These are phyloP conservation scores for Drosophila yakuba DNA, from an alignment of 1,140 invertebrate species.

Conservation along the genomic window DNA sequence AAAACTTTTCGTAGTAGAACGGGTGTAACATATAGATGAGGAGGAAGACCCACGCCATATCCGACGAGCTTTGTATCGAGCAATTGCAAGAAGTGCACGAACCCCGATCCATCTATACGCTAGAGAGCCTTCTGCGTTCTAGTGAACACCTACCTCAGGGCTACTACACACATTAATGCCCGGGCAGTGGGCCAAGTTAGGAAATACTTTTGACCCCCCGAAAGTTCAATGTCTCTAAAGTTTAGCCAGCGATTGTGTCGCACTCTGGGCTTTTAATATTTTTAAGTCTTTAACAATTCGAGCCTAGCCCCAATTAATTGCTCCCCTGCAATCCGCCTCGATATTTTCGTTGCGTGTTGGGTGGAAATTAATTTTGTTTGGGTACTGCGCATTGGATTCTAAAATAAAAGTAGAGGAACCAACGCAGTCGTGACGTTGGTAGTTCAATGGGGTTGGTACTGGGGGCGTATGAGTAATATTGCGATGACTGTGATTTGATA, in stretches of 20 bases:
- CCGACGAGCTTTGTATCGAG: too few relatives aligned
- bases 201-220: slow-evolving; percentile 20
- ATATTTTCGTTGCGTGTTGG: slow-evolving; percentile 36
- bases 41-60: too few relatives aligned
- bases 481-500: slow-evolving; percentile 36
- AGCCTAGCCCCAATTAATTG: slow-evolving; percentile 20
- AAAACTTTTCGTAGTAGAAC: too few relatives aligned
- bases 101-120: too few relatives aligned
- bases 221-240: slow-evolving; percentile 45
- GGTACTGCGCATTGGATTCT: slow-evolving; percentile 44
- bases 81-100: too few relatives aligned
- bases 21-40: too few relatives aligned
- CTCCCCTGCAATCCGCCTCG: slow-evolving; percentile 1
- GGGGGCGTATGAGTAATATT: slow-evolving; percentile 56
- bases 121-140: too few relatives aligned
- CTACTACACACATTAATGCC: slow-evolving; percentile 22
- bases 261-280: slow-evolving; percentile 19
- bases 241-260: slow-evolving; percentile 33
- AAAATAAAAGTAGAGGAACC: slow-evolving; percentile 18
- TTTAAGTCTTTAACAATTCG: slow-evolving; percentile 44
- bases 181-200: slow-evolving; percentile 13
- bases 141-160: too few relatives aligned
- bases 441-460: slow-evolving; percentile 6
- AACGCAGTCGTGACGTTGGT: slow-evolving; percentile 37
- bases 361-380: slow-evolving; percentile 56